Evolutionary conservation across 1,140 invertebrate species (phyloP), one percentile per base, ranked within the genome.

Genomic region (Linepithema humile): DNA sequence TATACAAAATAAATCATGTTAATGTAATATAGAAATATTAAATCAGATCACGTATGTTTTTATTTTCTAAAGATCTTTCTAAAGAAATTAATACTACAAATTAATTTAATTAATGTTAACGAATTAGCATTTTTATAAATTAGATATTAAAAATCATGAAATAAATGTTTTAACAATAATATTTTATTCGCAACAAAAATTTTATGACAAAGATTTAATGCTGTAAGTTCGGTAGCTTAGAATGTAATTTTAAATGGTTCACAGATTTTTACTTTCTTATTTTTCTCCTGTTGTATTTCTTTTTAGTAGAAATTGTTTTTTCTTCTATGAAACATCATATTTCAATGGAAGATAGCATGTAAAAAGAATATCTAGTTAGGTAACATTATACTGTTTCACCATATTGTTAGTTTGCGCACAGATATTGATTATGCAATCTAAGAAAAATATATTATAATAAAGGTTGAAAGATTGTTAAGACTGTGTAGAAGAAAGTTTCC

Each of bases 391-490:
- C 64, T 80, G 64, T 80, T 69, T 69, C 26, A 32, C 23, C 20
- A 78, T 70, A 80, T 80, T 80, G 75, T 80, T 80, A 80, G 75
- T 80, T 80, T 80, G 75, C 75, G 75, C 35, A 69, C 23, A 43
- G 43, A 55, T 69, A 55, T 80, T 80, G 70, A 80, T 74, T 82
- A 82, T 82, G 45, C 69, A 82, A 82, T 74, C 20, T 82, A 20
- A 74, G 26, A 48, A 59, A 74, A 59, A 74, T 74, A 74, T 82
- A 73, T 55, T 53, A 48, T 59, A n/a, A n/a, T n/a, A 53, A 82
- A 72, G 80, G 85, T 67, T 53, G 60, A 40, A 69, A 40, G 60
- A 57, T 64, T 89, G 73, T 85, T 75, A 85, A 89, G 85, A 88
- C 85, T 90, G 89, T 75, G 83, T 83, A 84, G 43, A 78, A 82